Percentiles rank a stretch among this genome's conserved stretches.
phyloP scores from a whole-genome alignment of 2,113 vertebrate genomes.

The Cervus canadensis region DNA sequence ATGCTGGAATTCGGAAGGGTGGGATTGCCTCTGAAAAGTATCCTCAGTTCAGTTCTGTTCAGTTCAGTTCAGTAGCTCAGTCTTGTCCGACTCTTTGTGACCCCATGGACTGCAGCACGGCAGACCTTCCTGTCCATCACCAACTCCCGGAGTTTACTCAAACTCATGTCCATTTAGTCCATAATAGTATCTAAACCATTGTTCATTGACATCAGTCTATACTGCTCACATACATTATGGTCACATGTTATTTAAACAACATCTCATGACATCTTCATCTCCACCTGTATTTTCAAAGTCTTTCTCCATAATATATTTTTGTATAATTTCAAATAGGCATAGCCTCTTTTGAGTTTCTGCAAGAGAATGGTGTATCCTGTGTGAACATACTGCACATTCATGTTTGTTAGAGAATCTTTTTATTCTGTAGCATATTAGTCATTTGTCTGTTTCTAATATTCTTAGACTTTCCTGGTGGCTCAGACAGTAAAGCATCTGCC shows the following conservation, averaged over 20 bases:
- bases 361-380: neutral
- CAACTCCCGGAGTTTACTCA: neutral
- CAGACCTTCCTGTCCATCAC: neutral
- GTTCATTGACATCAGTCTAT: neutral
- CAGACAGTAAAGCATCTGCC: too few species aligned
- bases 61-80: neutral
- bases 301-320: neutral
- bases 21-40: neutral
- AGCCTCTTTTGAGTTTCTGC: neutral
- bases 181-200: neutral
- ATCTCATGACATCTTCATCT: neutral
- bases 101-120: neutral
- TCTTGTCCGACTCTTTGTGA: neutral
- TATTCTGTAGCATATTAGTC: neutral
- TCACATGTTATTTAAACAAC: neutral
- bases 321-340: neutral
- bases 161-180: neutral
- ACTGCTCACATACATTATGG: neutral
- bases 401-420: neutral
- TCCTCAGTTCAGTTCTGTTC: neutral
- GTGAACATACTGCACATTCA: neutral
- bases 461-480: neutral
- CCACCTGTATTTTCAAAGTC: neutral
- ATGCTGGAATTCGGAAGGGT: fast-evolving
- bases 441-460: neutral